These are phyloP conservation scores for Xestia rhomboidea DNA, from an alignment of 2,888 invertebrate species.

Conservation along the genomic window DNA sequence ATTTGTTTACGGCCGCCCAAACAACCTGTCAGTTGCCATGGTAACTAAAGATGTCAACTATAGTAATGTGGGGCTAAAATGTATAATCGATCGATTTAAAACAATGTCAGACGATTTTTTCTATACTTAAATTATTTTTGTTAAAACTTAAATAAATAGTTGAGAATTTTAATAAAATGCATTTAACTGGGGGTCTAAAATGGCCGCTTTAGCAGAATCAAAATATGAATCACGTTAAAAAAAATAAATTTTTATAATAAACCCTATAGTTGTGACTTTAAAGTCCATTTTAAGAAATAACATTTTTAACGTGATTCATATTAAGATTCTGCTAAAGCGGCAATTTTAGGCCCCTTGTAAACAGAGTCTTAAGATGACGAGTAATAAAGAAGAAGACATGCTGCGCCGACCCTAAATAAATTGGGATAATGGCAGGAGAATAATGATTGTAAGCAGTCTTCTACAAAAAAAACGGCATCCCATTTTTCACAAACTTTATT, in stretches of 20 bases:
- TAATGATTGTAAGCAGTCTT: neutral
- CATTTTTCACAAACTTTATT: conserved; percentile 44
- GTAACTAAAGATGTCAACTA: conserved; percentile 81
- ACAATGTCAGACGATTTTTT: conserved; percentile 46
- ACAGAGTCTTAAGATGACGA: neutral
- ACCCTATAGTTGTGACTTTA: too few species aligned
- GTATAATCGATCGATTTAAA: conserved; percentile 80
- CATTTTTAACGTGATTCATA: too few species aligned
- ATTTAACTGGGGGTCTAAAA: too few species aligned
- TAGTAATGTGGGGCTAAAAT: conserved; percentile 73
- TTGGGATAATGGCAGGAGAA: neutral
- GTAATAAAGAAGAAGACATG: neutral
- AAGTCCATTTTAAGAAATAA: too few species aligned
- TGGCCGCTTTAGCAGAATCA: too few species aligned
- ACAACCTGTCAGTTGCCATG: conserved; percentile 83
- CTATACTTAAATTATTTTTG: neutral
- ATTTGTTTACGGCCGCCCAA: conserved; percentile 87
- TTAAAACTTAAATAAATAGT: neutral
- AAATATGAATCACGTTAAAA: too few species aligned
- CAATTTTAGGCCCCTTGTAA: too few species aligned
- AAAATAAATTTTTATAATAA: too few species aligned
- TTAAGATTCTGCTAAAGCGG: too few species aligned
- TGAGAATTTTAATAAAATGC: neutral
- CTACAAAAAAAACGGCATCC: neutral
- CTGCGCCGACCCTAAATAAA: neutral